Evolutionary conservation across 2,888 invertebrate species (phyloP), one percentile per base, ranked within the genome.

Genomic region (Agrotis ipsilon): DNA sequence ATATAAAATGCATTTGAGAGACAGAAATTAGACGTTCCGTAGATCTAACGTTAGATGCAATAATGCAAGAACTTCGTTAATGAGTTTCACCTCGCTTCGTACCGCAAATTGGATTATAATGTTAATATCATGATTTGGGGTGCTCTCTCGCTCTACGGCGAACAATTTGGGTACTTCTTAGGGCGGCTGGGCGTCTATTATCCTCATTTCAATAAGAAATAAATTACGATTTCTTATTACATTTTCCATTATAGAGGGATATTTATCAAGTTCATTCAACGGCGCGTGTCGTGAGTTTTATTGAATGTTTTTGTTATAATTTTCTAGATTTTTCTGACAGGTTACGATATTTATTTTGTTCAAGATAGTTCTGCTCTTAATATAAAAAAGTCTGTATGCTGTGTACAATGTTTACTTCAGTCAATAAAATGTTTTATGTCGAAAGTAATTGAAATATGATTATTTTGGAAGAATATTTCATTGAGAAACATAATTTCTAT

Each of bases 191-290:
- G 91, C 92, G 92, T 92, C 94, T 93, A 94, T 95, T 96, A 94
- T 95, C 93, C 94, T 93, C 94, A 92, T 94, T 95, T 94, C 96
- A 95, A 96, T 95, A 94, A 94, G 96, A 96, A 94, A 95, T 96
- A 95, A 96, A 96, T 95, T 96, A 94, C 93, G 93, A 94, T 94
- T 95, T 94, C 94, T 95, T 96, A 95, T 95, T 96, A 95, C 93
- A 91, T 94, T 96, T 94, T 92, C 94, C 93, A 94, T 94, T 94
- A 94, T 91, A 91, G 88, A 90, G 86, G 91, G 91, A 92, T 93
- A 94, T 94, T 93, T 93, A 92, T 93, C 92, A 93, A 93, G 92
- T 93, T 91, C 92, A 92, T 94, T 94, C 92, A 90, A 89, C 89
- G 90, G 89, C 83, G 89, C 90, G 91, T 91, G 91, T 89, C 91